Evolutionary conservation across 2,113 vertebrate genomes (phyloP).

Genomic region (Acinonyx jubatus): DNA sequence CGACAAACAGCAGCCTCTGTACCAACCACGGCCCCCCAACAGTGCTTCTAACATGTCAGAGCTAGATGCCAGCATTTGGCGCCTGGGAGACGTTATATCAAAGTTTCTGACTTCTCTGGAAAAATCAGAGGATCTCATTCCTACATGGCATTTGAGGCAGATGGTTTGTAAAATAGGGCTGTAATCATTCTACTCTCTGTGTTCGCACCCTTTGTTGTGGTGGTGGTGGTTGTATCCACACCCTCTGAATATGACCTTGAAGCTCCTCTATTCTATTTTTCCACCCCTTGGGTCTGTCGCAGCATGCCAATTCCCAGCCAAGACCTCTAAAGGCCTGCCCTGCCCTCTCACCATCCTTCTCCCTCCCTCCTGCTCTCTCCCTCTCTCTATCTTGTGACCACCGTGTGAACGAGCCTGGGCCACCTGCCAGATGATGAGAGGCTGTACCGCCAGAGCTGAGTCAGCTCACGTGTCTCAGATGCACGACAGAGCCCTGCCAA

Average conservation of each 20-base stretch:
- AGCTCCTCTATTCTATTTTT: neutral
- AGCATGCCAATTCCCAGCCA: neutral
- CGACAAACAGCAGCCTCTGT: neutral
- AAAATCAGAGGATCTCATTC: neutral
- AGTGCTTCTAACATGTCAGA: neutral
- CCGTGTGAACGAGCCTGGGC: neutral
- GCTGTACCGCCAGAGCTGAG: neutral
- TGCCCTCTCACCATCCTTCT: neutral
- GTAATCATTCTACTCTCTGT: neutral
- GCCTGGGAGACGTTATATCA: neutral
- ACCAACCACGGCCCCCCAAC: neutral
- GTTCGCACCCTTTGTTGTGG: neutral
- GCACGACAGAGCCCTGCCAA: neutral
- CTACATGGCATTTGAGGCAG: neutral
- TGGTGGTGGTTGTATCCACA: neutral
- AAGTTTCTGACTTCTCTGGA: neutral
- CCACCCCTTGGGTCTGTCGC: neutral
- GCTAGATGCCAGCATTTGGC: neutral
- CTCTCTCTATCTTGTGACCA: neutral
- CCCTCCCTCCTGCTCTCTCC: neutral
- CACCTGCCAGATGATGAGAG: neutral
- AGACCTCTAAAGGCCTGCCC: neutral
- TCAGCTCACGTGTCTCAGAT: neutral
- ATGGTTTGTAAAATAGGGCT: neutral
- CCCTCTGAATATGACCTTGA: neutral